Evolutionary conservation across 2,113 vertebrate species (phyloP), one percentile per base, ranked within the genome.

Genomic region (Mola mola): DNA sequence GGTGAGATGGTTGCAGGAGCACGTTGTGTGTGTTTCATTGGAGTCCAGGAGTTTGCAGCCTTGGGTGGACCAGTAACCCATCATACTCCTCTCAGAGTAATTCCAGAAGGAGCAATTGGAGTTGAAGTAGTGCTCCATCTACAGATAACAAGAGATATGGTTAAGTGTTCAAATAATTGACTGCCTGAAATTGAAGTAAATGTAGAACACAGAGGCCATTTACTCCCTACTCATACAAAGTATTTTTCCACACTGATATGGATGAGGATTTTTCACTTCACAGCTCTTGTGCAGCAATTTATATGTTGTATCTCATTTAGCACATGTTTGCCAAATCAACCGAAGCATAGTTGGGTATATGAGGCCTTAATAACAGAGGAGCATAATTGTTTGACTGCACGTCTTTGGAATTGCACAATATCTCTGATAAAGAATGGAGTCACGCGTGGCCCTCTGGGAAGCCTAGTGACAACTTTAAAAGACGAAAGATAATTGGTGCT

Each of bases 21-120:
- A 99, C 0, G 94, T 97, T 17, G 96, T 99, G 79, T 98, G 96
- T 4, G 95, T 98, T 91, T 93, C 95, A 86, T 99, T 99, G 70
- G 95, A 94, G 85, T 96, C 94, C 75, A 99, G 88, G 76, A 97
- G 94, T 84, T 95, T 98, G 94, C 97, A 99, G 89, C 97, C 96
- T 90, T 98, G 96, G 53, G 96, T 98, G 86, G 97, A 99, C 96
- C 97, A 99, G 87, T 97, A 95, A 75, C 97, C 97, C 95, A 97
- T 99, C 97, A 99, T 99, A 38, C 95, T 98, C 84, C 97, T 95
- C 87, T 99, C 97, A 1, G 97, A 99, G 92, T 99, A 99, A 91
- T 98, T 99, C 97, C 97, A 99, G 91, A 99, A 99, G 79, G 97
- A 99, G 85, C 97, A 99, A 91, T 98, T 99, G 91, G 97, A 94